phyloP scores from a whole-genome alignment of 2,888 invertebrate species.

The Andrena bucephala region DNA sequence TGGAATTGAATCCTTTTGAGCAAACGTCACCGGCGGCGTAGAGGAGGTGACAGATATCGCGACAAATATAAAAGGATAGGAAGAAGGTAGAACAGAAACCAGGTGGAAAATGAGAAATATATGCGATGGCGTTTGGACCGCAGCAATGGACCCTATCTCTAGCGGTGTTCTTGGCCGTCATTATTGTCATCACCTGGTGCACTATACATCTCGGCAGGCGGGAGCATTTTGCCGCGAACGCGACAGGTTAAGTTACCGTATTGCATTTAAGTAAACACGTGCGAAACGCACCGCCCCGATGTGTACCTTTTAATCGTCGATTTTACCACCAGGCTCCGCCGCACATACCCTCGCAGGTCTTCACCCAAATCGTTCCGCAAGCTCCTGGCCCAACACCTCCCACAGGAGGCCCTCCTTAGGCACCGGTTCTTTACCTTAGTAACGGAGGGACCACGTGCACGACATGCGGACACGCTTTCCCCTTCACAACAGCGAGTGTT shows the following conservation, averaged over 20 bases:
- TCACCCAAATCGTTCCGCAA: no score
- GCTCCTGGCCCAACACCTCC: no score
- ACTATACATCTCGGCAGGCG: slow-evolving; percentile 48
- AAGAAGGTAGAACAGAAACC: neutral
- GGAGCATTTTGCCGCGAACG: neutral
- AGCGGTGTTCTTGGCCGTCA: slow-evolving; percentile 45
- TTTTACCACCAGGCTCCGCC: no score
- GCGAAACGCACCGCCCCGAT: no score
- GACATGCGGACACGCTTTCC: neutral
- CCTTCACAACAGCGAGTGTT: neutral
- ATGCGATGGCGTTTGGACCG: slow-evolving; percentile 41
- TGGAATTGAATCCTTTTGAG: neutral
- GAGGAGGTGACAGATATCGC: neutral
- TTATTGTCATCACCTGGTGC: slow-evolving; percentile 46
- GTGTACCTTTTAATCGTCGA: no score
- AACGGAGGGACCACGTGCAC: neutral
- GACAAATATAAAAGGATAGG: neutral
- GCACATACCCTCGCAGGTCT: no score
- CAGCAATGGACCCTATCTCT: slow-evolving; percentile 62
- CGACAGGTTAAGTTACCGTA: neutral
- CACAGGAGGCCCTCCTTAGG: no score
- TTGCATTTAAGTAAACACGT: no score
- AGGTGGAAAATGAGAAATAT: neutral
- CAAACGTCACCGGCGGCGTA: neutral
- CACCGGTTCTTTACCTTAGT: neutral